These are phyloP conservation scores for Pimephales promelas DNA, from an alignment of 2,113 vertebrate genomes.

Conservation along the genomic window DNA sequence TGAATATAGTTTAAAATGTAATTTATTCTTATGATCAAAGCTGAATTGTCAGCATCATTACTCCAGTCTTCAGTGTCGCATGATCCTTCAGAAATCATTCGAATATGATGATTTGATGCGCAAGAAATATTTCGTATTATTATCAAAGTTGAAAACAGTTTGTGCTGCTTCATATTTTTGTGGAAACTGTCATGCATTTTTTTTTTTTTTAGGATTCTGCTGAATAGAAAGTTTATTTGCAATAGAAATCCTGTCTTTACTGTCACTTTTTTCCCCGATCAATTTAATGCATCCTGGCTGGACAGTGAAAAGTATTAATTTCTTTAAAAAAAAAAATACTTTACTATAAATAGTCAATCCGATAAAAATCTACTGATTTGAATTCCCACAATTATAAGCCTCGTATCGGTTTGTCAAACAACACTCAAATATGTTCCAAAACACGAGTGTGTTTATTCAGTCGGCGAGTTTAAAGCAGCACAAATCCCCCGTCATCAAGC, in stretches of 20 bases:
- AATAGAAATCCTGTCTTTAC: neutral
- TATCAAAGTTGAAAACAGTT: neutral
- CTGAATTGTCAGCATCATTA: neutral
- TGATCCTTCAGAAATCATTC: neutral
- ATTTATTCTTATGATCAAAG: neutral
- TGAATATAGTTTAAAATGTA: neutral
- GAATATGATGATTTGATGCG: neutral
- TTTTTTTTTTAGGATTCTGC: neutral
- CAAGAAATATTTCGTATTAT: neutral
- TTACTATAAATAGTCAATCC: neutral
- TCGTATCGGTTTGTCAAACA: constrained; percentile 17
- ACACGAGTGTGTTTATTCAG: constrained; percentile 49
- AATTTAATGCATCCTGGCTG: neutral
- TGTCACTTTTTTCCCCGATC: neutral
- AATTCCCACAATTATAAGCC: neutral
- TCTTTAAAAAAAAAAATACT: neutral
- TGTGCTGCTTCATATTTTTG: neutral
- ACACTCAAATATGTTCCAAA: constrained; percentile 16
- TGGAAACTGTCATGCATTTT: neutral
- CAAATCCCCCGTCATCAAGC: constrained; percentile 65
- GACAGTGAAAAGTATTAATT: neutral
- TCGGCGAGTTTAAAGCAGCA: constrained; percentile 34
- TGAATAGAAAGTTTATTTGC: neutral
- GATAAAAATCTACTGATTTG: no score
- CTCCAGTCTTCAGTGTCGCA: neutral